Evolutionary conservation across 2,113 vertebrate species (phyloP), one percentile per base, ranked within the genome.

Genomic region (Zosterops hypoxanthus): DNA sequence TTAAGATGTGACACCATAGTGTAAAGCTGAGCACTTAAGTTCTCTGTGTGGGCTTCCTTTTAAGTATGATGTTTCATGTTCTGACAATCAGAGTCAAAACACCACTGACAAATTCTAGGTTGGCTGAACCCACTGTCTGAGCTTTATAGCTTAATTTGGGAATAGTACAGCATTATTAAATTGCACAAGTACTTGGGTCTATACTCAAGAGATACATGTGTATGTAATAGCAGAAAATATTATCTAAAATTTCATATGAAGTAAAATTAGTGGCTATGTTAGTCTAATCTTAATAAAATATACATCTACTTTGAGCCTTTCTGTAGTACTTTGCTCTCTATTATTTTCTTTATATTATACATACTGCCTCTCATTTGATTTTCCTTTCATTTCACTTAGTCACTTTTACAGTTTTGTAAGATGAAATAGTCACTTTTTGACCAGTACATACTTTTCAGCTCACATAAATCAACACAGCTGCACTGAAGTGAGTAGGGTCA

Each of bases 31-130:
- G 53, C 61, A 42, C 90, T 89, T 79, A 88, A 90, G n/a, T 77
- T 82, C 1, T 0, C 77, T 84, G 52, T 55, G 26, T 78, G 85
- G 82, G 36, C 60, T 69, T 95, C 80, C 61, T 90, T 88, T 92
- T 86, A 57, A 86, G n/a, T 69, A 39, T 88, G 87, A 68, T 84
- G 47, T 95, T 97, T 96, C 63, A 44, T 64, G n/a, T 92, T 87
- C 72, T 82, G 76, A 92, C 69, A 92, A 72, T 69, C 76, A 73
- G 50, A 72, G 44, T 91, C 86, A n/a, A 94, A 83, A 2, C 24
- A 87, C n/a, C 33, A 72, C 50, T 61, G 55, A 72, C 92, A 57
- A 88, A 92, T 60, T 96, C 36, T 14, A 66, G 56, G 12, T 75
- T 91, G 78, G 41, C 81, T 61, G 50, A 93, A 70, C 25, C 18